Base-by-base conservation (phyloP, 2,888 invertebrate genomes). In the Nephrotoma guestfalica region DNA sequence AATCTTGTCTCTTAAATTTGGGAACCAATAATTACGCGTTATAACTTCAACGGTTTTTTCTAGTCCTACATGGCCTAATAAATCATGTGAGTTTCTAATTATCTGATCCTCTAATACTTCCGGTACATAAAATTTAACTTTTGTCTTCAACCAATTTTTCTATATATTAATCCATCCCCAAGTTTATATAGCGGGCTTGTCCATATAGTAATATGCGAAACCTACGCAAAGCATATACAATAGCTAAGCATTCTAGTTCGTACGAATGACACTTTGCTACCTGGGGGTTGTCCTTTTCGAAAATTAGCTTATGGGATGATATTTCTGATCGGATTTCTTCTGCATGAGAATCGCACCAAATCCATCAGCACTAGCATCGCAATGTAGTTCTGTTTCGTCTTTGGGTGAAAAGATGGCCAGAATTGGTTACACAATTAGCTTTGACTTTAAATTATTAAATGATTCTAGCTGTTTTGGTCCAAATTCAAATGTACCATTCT, bases 271-370 rank as follows among this genome's bases (percentile, higher is more conserved):
- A 87, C 87, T 84, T 15, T 18, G 43, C 30, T 86, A 42, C 86
- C 7, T 1, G 13, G 86, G 11, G n/a, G 87, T 87, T 9, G 84
- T 51, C 0, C 87, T 41, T 83, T 87, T 87, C n/a, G n/a, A n/a
- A n/a, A n/a, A n/a, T n/a, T n/a, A n/a, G n/a, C n/a, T n/a, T 13
- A 87, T 40, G 4, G 87, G 89, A 9, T 88, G 88, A 4, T 88
- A 86, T 6, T 86, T 85, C 4, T 86, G 87, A 86, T 88, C 88
- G 15, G 89, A 88, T 6, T 42, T 86, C 41, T 87, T 87, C 86
- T 89, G 88, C 51, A 90, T 18, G 6, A 90, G 51, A 4, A 89
- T 88, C 2, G 88, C 89, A 11, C 89, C 89, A 83, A 89, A 85
- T 0, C 89, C 89, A 1, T 88, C 30, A 11, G 87, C 18, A 84